A percentile compares a stretch with the other conserved stretches of the same genome.
Conservation (phyloP, 2,113 vertebrate species). For the Leucopsar rothschildi region DNA sequence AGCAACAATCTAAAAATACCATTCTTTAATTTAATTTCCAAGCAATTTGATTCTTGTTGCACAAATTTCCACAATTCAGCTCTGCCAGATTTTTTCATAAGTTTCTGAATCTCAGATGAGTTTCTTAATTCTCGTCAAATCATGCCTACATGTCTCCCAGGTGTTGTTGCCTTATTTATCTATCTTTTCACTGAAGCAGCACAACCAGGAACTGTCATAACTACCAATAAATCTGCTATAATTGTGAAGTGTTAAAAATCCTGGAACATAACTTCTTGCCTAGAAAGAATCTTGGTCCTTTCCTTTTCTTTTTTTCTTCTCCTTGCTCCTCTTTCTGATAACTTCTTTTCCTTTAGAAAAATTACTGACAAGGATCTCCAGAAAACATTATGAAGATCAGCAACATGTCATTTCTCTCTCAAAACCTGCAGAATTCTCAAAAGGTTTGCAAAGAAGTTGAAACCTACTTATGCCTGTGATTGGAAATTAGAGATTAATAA, state of each 20-base stretch:
- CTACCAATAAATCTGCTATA: constrained; percentile 62
- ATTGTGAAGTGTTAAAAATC: constrained; percentile 20
- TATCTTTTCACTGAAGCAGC: constrained; percentile 53
- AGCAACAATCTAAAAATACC: not conserved
- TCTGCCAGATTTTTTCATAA: constrained; percentile 1
- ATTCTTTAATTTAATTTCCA: not conserved
- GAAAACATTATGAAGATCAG: constrained; percentile 39
- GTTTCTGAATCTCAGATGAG: constrained; percentile 34
- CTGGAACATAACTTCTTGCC: not conserved
- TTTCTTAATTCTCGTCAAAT: constrained; percentile 48
- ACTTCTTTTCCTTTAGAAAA: constrained; percentile 7
- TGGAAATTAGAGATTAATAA: constrained; percentile 80
- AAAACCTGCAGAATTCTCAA: constrained; percentile 36
- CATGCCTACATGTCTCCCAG: constrained; percentile 28
- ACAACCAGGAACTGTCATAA: constrained; percentile 8
- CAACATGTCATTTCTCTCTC: constrained; percentile 49
- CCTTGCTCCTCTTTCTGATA: not conserved
- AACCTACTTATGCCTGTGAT: constrained; percentile 68
- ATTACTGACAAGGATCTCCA: constrained; percentile 24
- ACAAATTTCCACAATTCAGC: not conserved
- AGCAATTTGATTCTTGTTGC: not conserved
- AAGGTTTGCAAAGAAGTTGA: constrained; percentile 59
- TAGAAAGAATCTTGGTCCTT: not conserved
- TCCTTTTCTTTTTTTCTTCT: not conserved
- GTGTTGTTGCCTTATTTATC: constrained; percentile 55